Conservation (phyloP, 2,888 invertebrate genomes). For the Rotaria magnacalcarata region DNA sequence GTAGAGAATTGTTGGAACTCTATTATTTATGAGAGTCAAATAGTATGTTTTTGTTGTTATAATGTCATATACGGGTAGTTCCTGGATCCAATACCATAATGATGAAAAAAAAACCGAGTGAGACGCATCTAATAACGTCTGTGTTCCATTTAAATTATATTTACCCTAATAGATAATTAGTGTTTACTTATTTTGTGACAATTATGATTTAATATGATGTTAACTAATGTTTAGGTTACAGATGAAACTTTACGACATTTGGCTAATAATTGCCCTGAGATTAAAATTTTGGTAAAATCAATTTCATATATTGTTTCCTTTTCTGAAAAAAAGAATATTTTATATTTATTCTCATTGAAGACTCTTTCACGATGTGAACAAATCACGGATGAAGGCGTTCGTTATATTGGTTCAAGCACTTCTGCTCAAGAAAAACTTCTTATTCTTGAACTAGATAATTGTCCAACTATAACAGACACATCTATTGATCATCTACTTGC, state of each 20-base stretch:
- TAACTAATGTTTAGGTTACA: conserved; percentile 67
- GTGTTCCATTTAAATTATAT: no score
- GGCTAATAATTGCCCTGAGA: conserved; percentile 85
- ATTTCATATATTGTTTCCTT: no score
- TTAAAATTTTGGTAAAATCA: conserved; percentile 80
- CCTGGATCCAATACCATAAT: no score
- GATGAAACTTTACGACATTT: conserved; percentile 86
- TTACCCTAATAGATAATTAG: no score
- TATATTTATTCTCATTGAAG: conserved; percentile 62
- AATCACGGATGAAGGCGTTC: conserved; percentile 95
- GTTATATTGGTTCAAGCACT: conserved; percentile 82
- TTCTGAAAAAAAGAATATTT: not conserved
- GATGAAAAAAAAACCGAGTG: no score
- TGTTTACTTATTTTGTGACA: no score
- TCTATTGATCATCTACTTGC: conserved; percentile 87
- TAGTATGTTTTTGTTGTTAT: no score
- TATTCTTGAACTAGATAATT: conserved; percentile 94
- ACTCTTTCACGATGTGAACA: conserved; percentile 96
- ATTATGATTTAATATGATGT: no score
- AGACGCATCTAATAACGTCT: no score
- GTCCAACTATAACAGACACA: conserved; percentile 91
- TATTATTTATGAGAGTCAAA: no score
- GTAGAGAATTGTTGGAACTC: no score
- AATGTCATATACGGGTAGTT: no score
- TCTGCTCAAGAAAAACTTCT: conserved; percentile 76